Percentiles rank a stretch among this genome's conserved stretches.
Conservation (phyloP, 2,797 vertebrate genomes). For the Glyptemys insculpta region DNA sequence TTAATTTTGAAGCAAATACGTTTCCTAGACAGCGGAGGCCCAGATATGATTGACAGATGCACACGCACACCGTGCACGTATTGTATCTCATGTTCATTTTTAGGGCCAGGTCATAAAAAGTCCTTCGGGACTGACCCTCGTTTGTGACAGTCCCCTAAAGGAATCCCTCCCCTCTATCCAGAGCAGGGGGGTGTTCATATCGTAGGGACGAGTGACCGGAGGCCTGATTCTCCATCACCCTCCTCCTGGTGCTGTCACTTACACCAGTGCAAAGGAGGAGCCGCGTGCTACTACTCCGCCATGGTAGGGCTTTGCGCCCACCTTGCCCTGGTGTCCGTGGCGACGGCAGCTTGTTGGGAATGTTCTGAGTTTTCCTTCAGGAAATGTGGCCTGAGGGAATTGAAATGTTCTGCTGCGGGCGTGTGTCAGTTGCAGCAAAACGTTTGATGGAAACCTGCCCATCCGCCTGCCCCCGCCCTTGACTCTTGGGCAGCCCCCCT, state of each 20-base stretch:
- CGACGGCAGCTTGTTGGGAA: background rate
- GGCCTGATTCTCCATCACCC: background rate
- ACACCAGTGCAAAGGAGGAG: slow-evolving; percentile 35
- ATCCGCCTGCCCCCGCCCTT: background rate
- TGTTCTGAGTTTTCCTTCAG: slow-evolving; percentile 49
- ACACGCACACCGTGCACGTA: accelerated
- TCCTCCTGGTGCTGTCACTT: background rate
- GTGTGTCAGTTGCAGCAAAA: slow-evolving; percentile 31
- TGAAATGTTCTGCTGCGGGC: background rate
- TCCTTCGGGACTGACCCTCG: background rate
- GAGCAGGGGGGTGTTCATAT: background rate
- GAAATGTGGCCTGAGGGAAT: slow-evolving; percentile 25
- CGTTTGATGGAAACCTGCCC: slow-evolving; percentile 26
- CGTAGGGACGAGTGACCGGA: background rate
- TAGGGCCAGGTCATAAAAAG: background rate
- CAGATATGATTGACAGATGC: background rate
- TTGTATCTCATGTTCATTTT: background rate
- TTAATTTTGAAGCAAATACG: background rate
- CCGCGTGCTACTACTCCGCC: background rate
- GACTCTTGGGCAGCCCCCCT: background rate
- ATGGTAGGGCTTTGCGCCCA: background rate
- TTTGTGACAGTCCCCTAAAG: background rate
- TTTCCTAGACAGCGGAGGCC: background rate
- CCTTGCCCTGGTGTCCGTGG: background rate
- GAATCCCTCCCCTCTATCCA: background rate